Evolutionary conservation across 2,113 vertebrate species (phyloP).

Genomic region (Scartelaos histophorus): DNA sequence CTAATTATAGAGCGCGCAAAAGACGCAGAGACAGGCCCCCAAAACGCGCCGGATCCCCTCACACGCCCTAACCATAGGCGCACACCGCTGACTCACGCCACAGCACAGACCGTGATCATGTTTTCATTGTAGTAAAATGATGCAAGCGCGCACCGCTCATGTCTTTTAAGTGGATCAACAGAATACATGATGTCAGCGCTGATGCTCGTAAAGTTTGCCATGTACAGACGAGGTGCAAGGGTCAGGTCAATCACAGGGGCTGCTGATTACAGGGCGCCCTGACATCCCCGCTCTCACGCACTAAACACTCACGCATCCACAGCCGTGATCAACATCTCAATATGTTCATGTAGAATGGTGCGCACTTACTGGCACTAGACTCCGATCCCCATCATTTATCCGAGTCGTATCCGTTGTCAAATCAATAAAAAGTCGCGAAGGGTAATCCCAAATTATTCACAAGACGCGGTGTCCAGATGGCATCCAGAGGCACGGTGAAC

Average conservation of each 20-base stretch:
- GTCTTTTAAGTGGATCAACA: constrained; percentile 1
- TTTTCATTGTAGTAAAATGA: constrained; percentile 50
- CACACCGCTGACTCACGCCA: constrained; percentile 60
- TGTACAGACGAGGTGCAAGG: constrained; percentile 22
- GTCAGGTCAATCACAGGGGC: neutral
- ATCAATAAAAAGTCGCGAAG: constrained; percentile 28
- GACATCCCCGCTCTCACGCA: neutral
- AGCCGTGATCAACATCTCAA: constrained; percentile 50
- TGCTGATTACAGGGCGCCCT: neutral
- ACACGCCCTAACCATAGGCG: neutral
- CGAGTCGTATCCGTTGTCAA: constrained; percentile 44
- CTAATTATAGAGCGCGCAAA: constrained; percentile 7
- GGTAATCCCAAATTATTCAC: constrained; percentile 38
- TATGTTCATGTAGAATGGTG: constrained; percentile 22
- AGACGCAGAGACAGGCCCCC: constrained; percentile 20
- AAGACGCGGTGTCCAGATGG: constrained; percentile 20
- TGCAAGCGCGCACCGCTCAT: constrained; percentile 15
- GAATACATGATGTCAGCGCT: constrained; percentile 39
- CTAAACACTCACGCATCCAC: neutral
- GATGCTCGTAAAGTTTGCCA: constrained; percentile 48
- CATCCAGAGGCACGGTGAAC: constrained; percentile 31
- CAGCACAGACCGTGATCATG: constrained; percentile 17
- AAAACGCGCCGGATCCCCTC: constrained; percentile 12
- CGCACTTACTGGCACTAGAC: constrained; percentile 68
- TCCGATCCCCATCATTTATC: constrained; percentile 57